Percentiles rank a stretch among this genome's conserved stretches.
phyloP scores from a whole-genome alignment of 1,140 invertebrate genomes.

The Pseudomyrmex dendroicus region DNA sequence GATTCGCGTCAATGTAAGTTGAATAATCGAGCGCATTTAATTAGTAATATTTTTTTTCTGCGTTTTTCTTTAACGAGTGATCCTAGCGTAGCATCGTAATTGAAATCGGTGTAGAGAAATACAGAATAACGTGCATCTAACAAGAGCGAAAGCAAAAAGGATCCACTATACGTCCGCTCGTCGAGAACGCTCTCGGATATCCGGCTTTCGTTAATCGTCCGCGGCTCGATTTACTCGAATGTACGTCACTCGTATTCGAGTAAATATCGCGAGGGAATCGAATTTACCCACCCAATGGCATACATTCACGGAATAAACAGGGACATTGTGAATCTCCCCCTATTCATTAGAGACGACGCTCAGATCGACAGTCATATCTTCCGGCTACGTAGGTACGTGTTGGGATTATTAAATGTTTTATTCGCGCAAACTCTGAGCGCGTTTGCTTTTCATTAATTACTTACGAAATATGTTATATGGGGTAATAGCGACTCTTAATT shows the following conservation, averaged over 20 bases:
- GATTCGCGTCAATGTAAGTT: not conserved
- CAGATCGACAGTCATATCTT: conserved; percentile 6
- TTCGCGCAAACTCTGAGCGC: not conserved
- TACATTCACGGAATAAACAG: conserved; percentile 28
- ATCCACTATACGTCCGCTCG: conserved; percentile 8
- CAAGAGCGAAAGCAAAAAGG: conserved; percentile 37
- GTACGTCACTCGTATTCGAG: conserved; percentile 17
- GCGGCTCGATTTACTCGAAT: conserved; percentile 36
- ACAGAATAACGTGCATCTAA: conserved; percentile 24
- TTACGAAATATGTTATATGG: not conserved
- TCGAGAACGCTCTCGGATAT: conserved; percentile 28
- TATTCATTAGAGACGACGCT: conserved; percentile 18
- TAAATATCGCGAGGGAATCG: conserved; percentile 42
- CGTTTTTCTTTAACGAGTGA: conserved; percentile 7
- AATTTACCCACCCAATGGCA: conserved; percentile 20
- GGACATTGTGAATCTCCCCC: conserved; percentile 12
- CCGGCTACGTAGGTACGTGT: not conserved
- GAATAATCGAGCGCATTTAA: conserved; percentile 32
- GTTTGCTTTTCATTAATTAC: conserved; percentile 1
- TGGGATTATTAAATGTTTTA: conserved; percentile 6
- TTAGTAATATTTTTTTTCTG: conserved; percentile 39
- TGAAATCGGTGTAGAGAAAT: conserved; percentile 37
- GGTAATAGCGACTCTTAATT: not conserved
- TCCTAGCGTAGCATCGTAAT: conserved; percentile 29
- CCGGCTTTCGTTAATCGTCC: conserved; percentile 41